Evolutionary conservation across 64 coral and sea anemone species (phyloP).

Genomic region (Montipora efflorescens): DNA sequence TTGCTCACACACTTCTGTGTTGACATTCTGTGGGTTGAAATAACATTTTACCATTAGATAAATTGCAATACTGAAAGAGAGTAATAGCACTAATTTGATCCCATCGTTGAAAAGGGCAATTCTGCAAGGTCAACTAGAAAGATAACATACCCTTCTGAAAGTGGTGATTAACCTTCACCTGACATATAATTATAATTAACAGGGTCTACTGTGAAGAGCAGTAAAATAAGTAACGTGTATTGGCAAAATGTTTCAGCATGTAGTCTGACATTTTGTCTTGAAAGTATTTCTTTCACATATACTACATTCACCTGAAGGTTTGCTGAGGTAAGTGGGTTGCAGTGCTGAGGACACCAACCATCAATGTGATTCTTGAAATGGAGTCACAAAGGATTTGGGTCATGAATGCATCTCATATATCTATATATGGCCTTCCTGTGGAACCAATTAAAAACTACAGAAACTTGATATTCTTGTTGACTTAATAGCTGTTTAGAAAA

Average conservation of each 20-base stretch:
- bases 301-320: background rate
- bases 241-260: background rate
- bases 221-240: background rate
- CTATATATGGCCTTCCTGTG: background rate
- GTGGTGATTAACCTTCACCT: no score
- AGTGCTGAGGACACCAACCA: conserved; percentile 1
- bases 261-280: background rate
- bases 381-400: conserved; percentile 14
- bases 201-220: no score
- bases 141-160: no score
- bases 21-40: background rate
- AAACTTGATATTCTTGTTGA: no score
- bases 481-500: no score
- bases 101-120: background rate
- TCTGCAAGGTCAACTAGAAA: no score
- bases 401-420: no score
- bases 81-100: background rate
- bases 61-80: background rate
- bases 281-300: background rate
- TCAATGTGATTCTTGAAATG: conserved; percentile 49
- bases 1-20: background rate
- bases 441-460: no score
- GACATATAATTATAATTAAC: no score
- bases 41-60: background rate
- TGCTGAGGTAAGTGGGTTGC: conserved; percentile 14